Base-by-base conservation (phyloP, 2,888 invertebrate genomes). In the Allacma fusca region DNA sequence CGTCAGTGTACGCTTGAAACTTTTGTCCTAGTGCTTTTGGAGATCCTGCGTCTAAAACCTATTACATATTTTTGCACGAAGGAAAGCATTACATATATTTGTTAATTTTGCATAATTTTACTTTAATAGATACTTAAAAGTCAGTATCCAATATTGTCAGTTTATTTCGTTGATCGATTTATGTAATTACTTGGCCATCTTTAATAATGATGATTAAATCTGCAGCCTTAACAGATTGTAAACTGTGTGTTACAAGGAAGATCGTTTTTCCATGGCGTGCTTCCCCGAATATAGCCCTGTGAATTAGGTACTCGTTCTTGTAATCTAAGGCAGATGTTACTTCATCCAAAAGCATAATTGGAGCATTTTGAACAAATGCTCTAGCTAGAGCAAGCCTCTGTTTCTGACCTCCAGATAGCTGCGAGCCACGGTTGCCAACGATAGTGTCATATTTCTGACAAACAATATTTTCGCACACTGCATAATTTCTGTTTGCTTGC, bases 301-400 rank as follows among this genome's bases (percentile, higher is more conserved):
- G 96, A 0, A 97, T 96, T 86, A 93, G 91, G 1, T 91, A 90
- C 85, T 95, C 95, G 82, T 93, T 93, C 82, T 91, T 91, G 1
- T 92, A 91, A 87, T 95, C 95, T 83, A 94, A 87, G 0, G 95
- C 94, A 0, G 94, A 94, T 0, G 95, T 75, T 1, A 94, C 94
- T 86, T 95, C 95, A 84, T 95, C 94, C 78, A 93, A 87, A 0
- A 93, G 87, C 62, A 93, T 87, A 81, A 95, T 91, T 84, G 90
- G 91, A 0, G 95, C 94, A 84, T 91, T 89, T 68, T 92, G 87
- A 0, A 95, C 91, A 75, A 95, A 86, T 24, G 62, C 94, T 68
- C 95, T 88, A 0, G 95, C 95, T 78, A 95, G 94, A 16, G 94
- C 94, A 78, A 94, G 92, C 68, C 94, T 89, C 85, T 94, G 94